phyloP scores from a whole-genome alignment of 2,113 vertebrate genomes.

The Grallaria varia region DNA sequence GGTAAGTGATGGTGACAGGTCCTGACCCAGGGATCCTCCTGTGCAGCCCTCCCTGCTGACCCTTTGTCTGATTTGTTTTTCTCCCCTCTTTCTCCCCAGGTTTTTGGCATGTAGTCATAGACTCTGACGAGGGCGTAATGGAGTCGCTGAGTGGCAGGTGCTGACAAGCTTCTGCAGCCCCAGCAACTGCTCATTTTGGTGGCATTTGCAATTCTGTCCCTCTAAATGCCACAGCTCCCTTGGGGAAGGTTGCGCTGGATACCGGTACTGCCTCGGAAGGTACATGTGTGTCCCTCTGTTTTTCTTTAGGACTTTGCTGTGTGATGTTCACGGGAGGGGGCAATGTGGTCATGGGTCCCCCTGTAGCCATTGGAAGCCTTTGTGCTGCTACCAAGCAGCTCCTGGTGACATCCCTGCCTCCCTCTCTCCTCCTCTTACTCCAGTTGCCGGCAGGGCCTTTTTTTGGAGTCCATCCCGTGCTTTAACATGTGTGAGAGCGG shows the following conservation, averaged over 20 bases:
- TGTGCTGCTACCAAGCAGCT: not conserved
- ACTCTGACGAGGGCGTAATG: slow-evolving; percentile 47
- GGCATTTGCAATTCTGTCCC: slow-evolving; percentile 36
- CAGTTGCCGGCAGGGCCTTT: slow-evolving; percentile 42
- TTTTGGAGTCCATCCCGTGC: not conserved
- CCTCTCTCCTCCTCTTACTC: not conserved
- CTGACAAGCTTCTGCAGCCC: slow-evolving; percentile 57
- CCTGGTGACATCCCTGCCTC: not conserved
- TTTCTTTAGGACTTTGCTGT: not conserved
- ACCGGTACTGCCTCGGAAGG: slow-evolving; percentile 71
- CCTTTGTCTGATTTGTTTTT: slow-evolving; percentile 29
- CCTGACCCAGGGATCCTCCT: not conserved
- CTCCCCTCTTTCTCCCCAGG: slow-evolving; percentile 51
- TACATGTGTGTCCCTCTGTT: slow-evolving; percentile 19
- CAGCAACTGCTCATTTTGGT: slow-evolving; percentile 42
- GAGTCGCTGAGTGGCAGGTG: slow-evolving; percentile 57
- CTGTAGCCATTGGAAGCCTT: no score
- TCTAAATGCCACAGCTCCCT: slow-evolving; percentile 76
- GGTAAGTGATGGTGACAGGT: not conserved
- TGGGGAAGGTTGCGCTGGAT: slow-evolving; percentile 69
- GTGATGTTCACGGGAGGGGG: not conserved
- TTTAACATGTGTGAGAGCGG: not conserved
- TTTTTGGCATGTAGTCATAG: slow-evolving; percentile 57
- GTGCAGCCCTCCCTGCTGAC: not conserved
- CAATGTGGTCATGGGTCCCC: not conserved